Evolutionary conservation across 2,888 invertebrate species (phyloP).

Genomic region (Geotrupes spiniger): DNA sequence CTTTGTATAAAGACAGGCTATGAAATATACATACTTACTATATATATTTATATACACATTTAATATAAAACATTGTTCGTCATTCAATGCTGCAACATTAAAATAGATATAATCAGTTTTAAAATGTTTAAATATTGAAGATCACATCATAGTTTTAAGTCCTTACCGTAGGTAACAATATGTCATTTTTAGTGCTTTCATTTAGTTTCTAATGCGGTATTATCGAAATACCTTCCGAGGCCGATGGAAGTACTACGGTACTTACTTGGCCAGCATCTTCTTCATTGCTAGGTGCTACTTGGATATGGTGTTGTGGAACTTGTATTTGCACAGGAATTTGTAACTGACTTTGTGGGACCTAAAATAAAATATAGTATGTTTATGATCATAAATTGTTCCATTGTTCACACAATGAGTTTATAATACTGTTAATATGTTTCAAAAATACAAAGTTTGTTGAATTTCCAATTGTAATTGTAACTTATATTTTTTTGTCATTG

Average conservation of each 20-base stretch:
- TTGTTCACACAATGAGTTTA: no score
- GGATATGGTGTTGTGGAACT: slow-evolving; percentile 57
- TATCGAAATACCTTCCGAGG: slow-evolving; percentile 47
- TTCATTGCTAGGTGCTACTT: slow-evolving; percentile 42
- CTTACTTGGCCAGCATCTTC: slow-evolving; percentile 44
- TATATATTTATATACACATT: slow-evolving; percentile 3
- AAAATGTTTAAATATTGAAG: slow-evolving; percentile 1
- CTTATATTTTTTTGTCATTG: no score
- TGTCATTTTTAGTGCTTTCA: background rate
- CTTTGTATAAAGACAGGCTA: background rate
- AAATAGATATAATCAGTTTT: slow-evolving; percentile 5
- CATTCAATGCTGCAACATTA: slow-evolving; percentile 1
- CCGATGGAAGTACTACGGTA: slow-evolving; percentile 56
- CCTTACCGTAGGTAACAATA: slow-evolving; percentile 4
- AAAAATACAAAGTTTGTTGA: no score
- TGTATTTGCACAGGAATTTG: slow-evolving; percentile 65
- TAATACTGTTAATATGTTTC: no score
- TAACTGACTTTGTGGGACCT: slow-evolving; percentile 49
- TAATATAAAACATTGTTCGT: slow-evolving; percentile 6
- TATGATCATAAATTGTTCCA: no score
- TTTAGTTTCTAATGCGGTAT: slow-evolving; percentile 27
- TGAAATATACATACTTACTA: slow-evolving; percentile 3
- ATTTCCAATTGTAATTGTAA: no score
- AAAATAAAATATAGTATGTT: no score
- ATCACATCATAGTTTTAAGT: slow-evolving; percentile 7